Percentiles rank a stretch among this genome's conserved stretches.
Evolutionary conservation across 2,113 vertebrate genomes (phyloP).

Genomic region (Anser cygnoides): DNA sequence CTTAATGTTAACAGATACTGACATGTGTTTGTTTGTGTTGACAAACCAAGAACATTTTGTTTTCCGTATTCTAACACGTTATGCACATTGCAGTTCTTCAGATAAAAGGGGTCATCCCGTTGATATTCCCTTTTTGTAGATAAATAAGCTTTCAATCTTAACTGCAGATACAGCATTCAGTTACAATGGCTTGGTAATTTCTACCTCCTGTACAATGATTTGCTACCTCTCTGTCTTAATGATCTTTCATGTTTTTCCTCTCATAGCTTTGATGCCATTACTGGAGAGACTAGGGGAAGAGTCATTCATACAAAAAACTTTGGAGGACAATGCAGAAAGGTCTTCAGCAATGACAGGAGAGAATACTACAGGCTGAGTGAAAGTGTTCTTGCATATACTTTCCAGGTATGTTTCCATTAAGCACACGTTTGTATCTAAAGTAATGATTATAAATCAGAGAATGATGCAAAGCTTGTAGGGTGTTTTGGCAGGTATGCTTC

Average conservation of each 20-base stretch:
- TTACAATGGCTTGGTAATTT: background rate
- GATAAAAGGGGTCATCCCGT: background rate
- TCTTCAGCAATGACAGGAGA: conserved; percentile 82
- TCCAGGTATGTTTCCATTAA: conserved; percentile 81
- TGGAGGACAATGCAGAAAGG: conserved; percentile 90
- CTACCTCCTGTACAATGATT: background rate
- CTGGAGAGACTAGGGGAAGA: conserved; percentile 75
- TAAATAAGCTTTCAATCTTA: background rate
- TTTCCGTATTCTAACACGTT: background rate
- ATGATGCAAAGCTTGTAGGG: background rate
- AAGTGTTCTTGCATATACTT: conserved; percentile 87
- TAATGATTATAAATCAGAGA: background rate
- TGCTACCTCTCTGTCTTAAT: background rate
- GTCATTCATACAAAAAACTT: conserved; percentile 91
- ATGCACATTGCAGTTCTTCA: background rate
- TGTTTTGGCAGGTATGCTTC: accelerated
- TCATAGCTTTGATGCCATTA: conserved; percentile 80
- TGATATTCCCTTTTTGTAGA: background rate
- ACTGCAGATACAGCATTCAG: background rate
- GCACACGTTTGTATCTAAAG: background rate
- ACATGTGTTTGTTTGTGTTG: background rate
- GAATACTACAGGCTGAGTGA: conserved; percentile 85
- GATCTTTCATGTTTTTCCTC: background rate
- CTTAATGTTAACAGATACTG: background rate
- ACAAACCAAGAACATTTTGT: background rate